Percentiles rank a stretch among this genome's conserved stretches.
phyloP scores from a whole-genome alignment of 2,113 vertebrate genomes.

The Puma concolor region DNA sequence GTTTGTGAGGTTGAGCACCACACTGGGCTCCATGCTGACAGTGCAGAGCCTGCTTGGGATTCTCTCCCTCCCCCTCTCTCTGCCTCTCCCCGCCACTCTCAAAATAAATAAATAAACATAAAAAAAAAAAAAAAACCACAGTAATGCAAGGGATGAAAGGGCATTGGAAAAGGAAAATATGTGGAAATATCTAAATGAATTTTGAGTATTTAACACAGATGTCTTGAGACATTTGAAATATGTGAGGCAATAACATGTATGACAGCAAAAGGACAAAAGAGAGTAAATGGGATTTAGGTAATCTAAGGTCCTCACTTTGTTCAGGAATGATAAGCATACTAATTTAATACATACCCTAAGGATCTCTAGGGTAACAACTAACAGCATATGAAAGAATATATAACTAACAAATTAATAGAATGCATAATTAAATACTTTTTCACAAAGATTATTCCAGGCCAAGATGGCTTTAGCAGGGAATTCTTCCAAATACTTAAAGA shows the following conservation, averaged over 20 bases:
- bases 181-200: not conserved
- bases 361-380: not conserved
- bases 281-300: not conserved
- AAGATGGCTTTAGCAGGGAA: constrained; percentile 11
- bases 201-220: not conserved
- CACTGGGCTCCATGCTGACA: no score
- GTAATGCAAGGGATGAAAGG: not conserved
- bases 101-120: no score
- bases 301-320: not conserved
- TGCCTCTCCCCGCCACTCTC: no score
- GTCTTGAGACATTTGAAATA: not conserved
- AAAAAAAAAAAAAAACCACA: not conserved
- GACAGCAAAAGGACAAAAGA: not conserved
- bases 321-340: not conserved
- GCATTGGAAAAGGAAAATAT: not conserved
- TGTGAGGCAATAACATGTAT: not conserved
- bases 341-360: not conserved
- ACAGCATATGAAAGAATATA: not conserved
- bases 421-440: not conserved
- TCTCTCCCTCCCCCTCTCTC: no score
- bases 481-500: constrained; percentile 45
- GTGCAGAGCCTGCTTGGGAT: no score
- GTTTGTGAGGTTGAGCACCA: no score
- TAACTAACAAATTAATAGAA: not conserved
- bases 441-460: constrained; percentile 8